These are phyloP conservation scores for Arothron firmamentum DNA, from an alignment of 2,113 vertebrate species.

Conservation along the genomic window DNA sequence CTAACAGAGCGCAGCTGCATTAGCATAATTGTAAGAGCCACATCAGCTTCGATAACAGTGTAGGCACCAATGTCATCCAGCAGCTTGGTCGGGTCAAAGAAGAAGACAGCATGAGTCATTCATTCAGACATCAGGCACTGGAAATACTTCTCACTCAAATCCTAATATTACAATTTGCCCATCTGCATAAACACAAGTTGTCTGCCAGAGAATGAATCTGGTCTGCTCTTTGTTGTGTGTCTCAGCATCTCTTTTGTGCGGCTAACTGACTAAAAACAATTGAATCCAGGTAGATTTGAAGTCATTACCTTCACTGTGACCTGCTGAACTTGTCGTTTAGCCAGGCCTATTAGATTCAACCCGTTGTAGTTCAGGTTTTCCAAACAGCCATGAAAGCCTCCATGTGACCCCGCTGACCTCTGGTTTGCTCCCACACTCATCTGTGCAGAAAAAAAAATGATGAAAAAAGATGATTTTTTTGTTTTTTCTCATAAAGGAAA, in stretches of 20 bases:
- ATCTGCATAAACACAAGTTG: no score
- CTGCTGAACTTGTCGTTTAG: constrained; percentile 69
- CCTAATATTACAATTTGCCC: no score
- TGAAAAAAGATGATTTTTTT: background rate
- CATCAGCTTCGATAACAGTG: constrained; percentile 6
- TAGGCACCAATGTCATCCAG: constrained; percentile 6
- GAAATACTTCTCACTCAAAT: no score
- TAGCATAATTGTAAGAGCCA: constrained; percentile 54
- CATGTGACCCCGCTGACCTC: constrained; percentile 62
- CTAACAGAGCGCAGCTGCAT: constrained; percentile 24
- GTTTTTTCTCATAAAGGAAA: no score
- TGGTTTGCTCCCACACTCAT: constrained; percentile 85
- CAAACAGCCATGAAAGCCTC: constrained; percentile 87
- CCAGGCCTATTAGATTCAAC: constrained; percentile 81
- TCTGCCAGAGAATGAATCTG: no score
- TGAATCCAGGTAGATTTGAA: no score
- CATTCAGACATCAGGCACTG: no score
- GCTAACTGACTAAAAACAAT: no score
- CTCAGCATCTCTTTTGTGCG: no score
- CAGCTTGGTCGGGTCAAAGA: no score
- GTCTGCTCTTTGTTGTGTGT: no score
- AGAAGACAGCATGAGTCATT: no score
- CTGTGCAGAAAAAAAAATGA: constrained; percentile 61
- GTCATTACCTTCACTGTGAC: constrained; percentile 76
- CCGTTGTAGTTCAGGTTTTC: constrained; percentile 88